A percentile compares a stretch with the other conserved stretches of the same genome.
Conservation (phyloP, 53 echinoderm and acorn worm genomes). For the Echinarachnius parma region DNA sequence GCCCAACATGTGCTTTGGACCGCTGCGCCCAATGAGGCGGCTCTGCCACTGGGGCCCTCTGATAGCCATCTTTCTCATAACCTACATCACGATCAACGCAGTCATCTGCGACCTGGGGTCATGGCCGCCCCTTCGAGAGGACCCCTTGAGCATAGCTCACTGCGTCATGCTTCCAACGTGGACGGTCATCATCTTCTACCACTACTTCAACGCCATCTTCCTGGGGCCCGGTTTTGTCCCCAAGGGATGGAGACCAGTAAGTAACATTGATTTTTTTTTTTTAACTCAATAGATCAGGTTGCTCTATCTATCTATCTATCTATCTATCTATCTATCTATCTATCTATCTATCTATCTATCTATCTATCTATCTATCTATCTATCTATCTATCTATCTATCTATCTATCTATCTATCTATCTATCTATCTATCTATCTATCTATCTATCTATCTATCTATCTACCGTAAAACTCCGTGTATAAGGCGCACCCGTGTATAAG, state of each 20-base stretch:
- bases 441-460: too few species aligned
- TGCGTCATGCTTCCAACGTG: constrained; percentile 67
- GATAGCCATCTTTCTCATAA: constrained; percentile 71
- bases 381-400: too few species aligned
- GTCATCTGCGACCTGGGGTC: constrained; percentile 72
- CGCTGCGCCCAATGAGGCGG: constrained; percentile 56
- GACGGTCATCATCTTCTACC: constrained; percentile 74
- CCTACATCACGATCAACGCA: constrained; percentile 69
- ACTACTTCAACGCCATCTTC: constrained; percentile 92
- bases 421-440: too few species aligned
- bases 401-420: too few species aligned
- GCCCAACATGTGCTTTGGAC: constrained; percentile 90
- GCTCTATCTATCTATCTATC: too few species aligned
- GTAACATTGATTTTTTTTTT: too few species aligned
- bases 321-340: too few species aligned
- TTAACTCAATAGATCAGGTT: too few species aligned
- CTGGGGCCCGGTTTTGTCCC: constrained; percentile 91
- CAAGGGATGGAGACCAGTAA: constrained; percentile 88
- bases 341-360: too few species aligned
- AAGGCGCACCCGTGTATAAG: too few species aligned
- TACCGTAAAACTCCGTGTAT: too few species aligned
- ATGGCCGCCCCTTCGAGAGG: constrained; percentile 66
- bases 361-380: too few species aligned
- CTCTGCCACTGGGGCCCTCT: constrained; percentile 98
- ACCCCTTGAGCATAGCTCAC: constrained; percentile 61